Conservation (phyloP, 2,113 vertebrate species). For the Corapipo altera region DNA sequence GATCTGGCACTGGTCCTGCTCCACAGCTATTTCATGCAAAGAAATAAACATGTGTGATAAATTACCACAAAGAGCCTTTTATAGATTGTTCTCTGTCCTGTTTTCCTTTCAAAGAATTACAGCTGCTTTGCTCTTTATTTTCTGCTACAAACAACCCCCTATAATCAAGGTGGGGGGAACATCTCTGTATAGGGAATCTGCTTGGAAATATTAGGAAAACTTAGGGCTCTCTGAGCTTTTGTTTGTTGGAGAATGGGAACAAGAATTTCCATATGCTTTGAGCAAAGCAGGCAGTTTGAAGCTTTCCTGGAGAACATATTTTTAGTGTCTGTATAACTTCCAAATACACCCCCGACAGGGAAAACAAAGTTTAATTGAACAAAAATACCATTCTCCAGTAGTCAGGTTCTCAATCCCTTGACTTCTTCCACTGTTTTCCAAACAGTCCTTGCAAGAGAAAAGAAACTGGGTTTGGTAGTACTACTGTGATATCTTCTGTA, state of each 20-base stretch:
- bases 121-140: conserved; percentile 50
- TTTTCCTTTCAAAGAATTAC: conserved; percentile 62
- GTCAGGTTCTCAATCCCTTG: background rate
- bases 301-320: conserved; percentile 2
- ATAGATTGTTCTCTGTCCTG: conserved; percentile 59
- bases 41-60: conserved; percentile 67
- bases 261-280: conserved; percentile 7
- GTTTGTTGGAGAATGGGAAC: background rate
- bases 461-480: background rate
- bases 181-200: background rate
- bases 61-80: conserved; percentile 67
- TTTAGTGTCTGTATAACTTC: background rate
- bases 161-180: background rate
- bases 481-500: background rate
- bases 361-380: conserved; percentile 23
- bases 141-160: background rate
- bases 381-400: background rate
- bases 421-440: background rate
- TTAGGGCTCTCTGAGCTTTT: background rate
- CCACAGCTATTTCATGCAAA: conserved; percentile 6
- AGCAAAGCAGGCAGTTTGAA: background rate
- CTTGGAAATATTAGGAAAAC: background rate
- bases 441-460: background rate
- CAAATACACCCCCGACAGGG: background rate
- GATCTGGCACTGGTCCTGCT: conserved; percentile 49